Evolutionary conservation across 2,888 invertebrate species (phyloP), one percentile per base, ranked within the genome.

Genomic region (Lamproptera curius): DNA sequence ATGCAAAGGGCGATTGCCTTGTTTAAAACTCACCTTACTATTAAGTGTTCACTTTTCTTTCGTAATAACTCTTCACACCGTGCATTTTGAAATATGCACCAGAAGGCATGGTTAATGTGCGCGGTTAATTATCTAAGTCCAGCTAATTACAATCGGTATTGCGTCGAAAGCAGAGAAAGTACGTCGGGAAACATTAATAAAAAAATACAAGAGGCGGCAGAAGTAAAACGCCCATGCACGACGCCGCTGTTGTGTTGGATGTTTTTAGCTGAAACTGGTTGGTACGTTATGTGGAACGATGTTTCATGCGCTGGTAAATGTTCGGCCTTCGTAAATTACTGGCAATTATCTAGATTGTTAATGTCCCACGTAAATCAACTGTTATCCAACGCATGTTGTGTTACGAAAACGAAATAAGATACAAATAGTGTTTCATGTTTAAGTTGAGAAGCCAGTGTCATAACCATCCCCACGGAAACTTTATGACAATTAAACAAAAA

Each of bases 81-180:
- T n/a, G 6, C 20, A 6, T 20, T 20, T 20, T 6, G 20, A 20
- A 20, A 5, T 20, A 6, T 6, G 20, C 6, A 20, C 34, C 35
- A 15, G 46, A 56, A 59, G 55, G 51, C 47, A 43, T 35, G 49
- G 51, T 51, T 38, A 39, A 35, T 48, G 41, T 33, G 43, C 48
- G 54, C 62, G 64, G 70, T 70, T 68, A 73, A 68, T 69, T 70
- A 69, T 57, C 56, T 57, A 55, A 62, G 59, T 62, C 57, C 52
- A 62, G 59, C 58, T 72, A 70, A 76, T 71, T 73, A 67, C 58
- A 34, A 55, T 55, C 57, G 48, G 55, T 52, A 54, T 56, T 55
- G 55, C 63, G 63, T 69, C 59, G 75, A 74, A 74, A 77, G 71
- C 65, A 68, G 75, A 68, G 79, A 78, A 77, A 77, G 77, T 74